These are phyloP conservation scores for Cataglyphis altisquamis DNA, from an alignment of 2,888 invertebrate species.

Conservation along the genomic window DNA sequence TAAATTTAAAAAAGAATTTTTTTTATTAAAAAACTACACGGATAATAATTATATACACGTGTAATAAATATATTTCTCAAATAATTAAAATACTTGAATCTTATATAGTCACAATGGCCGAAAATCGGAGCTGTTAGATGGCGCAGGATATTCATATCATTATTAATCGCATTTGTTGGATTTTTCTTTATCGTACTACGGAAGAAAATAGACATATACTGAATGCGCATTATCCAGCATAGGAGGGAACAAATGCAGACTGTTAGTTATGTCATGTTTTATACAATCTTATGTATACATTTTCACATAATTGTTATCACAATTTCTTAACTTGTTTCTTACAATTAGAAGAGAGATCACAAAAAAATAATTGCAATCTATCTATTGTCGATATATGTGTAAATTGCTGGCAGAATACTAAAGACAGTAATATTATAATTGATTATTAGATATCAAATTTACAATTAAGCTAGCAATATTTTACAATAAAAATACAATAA, in stretches of 20 bases:
- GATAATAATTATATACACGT: neutral
- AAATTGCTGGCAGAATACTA: neutral
- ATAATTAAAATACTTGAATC: conserved; percentile 71
- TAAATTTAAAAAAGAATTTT: neutral
- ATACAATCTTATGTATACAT: neutral
- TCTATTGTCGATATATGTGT: neutral
- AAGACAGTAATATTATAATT: neutral
- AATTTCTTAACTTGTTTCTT: neutral
- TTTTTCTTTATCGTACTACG: conserved; percentile 76
- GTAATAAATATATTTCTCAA: neutral
- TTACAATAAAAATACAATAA: neutral
- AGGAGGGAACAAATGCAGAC: neutral
- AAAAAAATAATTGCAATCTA: neutral
- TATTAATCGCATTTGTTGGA: conserved; percentile 81
- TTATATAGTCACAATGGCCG: conserved; percentile 82
- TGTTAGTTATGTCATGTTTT: conserved; percentile 12
- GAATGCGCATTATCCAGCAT: conserved; percentile 11
- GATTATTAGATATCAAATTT: conserved; percentile 9
- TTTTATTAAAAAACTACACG: neutral
- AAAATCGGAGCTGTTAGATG: conserved; percentile 79
- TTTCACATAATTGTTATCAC: conserved; percentile 11
- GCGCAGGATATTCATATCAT: conserved; percentile 81
- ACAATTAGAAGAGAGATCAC: neutral
- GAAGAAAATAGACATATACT: conserved; percentile 60
- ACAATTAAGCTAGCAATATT: conserved; percentile 9